These are phyloP conservation scores for Staurois parvus DNA, from an alignment of 2,797 vertebrate species.

Conservation along the genomic window DNA sequence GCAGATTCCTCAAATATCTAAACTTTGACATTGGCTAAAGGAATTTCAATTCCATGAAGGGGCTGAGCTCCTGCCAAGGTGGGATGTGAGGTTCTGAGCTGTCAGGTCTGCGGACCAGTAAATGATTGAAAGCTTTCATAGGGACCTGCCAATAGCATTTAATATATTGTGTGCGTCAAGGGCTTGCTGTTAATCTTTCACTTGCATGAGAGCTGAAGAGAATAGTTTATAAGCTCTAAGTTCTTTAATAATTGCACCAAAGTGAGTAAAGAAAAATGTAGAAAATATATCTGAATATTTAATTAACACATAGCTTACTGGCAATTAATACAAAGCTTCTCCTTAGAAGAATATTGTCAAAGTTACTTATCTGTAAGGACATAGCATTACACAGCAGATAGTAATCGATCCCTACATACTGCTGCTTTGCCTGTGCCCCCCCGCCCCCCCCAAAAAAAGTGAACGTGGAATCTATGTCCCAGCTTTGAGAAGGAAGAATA, in stretches of 20 bases:
- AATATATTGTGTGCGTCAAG: constrained; percentile 10
- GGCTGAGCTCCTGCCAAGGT: constrained; percentile 65
- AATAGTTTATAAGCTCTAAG: neutral
- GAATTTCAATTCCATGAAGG: constrained; percentile 66
- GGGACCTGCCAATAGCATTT: constrained; percentile 18
- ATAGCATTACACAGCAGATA: too few species aligned
- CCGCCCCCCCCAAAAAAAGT: neutral
- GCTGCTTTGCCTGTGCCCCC: too few species aligned
- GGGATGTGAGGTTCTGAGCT: constrained; percentile 25
- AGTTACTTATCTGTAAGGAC: too few species aligned
- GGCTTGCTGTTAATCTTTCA: neutral
- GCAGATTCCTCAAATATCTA: constrained; percentile 66
- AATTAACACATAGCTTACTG: neutral
- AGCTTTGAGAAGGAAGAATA: neutral
- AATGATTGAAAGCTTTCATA: constrained; percentile 32
- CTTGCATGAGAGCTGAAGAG: neutral
- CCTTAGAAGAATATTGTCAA: too few species aligned
- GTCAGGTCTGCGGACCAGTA: constrained; percentile 10
- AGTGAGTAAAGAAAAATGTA: neutral
- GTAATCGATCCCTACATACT: too few species aligned
- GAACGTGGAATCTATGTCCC: neutral
- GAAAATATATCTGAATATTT: neutral
- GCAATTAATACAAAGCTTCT: too few species aligned
- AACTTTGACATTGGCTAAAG: constrained; percentile 73
- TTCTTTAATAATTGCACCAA: neutral